These are phyloP conservation scores for Parnassius glacialis DNA, from an alignment of 2,888 invertebrate species.

Conservation along the genomic window DNA sequence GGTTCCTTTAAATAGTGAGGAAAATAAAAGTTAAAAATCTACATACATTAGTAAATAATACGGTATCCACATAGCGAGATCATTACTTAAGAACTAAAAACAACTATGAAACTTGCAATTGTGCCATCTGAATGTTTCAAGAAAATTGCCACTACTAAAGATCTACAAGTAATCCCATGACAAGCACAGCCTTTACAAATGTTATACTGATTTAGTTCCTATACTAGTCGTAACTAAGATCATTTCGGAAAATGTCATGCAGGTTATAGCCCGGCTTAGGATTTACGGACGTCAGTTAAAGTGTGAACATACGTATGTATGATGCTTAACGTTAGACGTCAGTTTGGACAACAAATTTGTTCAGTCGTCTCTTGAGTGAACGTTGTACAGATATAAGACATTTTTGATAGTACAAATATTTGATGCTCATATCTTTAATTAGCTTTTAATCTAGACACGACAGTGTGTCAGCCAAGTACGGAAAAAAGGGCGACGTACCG, in stretches of 20 bases:
- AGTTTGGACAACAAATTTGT: slow-evolving; percentile 42
- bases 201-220: slow-evolving; percentile 19
- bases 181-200: slow-evolving; percentile 1
- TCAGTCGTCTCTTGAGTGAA: slow-evolving; percentile 28
- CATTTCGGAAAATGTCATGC: slow-evolving; percentile 15
- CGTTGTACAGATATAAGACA: slow-evolving; percentile 16
- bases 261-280: slow-evolving; percentile 28
- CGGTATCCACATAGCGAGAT: slow-evolving; percentile 37
- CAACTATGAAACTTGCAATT: slow-evolving; percentile 36
- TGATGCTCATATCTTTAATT: too few relatives aligned
- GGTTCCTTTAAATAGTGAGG: background rate
- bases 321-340: slow-evolving; percentile 37
- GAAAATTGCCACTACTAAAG: slow-evolving; percentile 31
- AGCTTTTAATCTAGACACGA: too few relatives aligned
- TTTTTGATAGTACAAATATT: too few relatives aligned
- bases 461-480: too few relatives aligned
- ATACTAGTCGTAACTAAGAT: slow-evolving; percentile 12
- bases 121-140: slow-evolving; percentile 36
- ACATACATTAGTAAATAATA: slow-evolving; percentile 38
- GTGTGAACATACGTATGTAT: slow-evolving; percentile 31
- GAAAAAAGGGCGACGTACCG: too few relatives aligned
- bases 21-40: slow-evolving; percentile 17
- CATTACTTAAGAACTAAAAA: slow-evolving; percentile 29
- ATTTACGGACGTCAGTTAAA: slow-evolving; percentile 28
- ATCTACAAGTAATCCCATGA: slow-evolving; percentile 20